Evolutionary conservation across 2,888 invertebrate species (phyloP).

Genomic region (Gymnoscelis rufifasciata): DNA sequence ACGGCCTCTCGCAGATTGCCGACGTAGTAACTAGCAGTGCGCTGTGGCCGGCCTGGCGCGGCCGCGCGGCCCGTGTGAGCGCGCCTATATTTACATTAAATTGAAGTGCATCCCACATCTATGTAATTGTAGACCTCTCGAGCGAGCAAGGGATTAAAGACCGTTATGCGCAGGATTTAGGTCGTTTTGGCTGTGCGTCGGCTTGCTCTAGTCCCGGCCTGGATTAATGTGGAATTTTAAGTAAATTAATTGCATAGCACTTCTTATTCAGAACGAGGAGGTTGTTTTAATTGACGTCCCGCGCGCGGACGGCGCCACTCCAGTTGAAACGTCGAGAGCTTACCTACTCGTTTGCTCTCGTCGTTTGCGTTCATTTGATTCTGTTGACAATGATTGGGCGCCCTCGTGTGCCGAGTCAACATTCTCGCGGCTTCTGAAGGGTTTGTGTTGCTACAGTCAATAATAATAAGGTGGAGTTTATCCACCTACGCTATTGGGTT

Average conservation of each 20-base stretch:
- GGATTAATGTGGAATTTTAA: constrained; percentile 54
- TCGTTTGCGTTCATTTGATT: background rate
- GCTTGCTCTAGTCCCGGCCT: constrained; percentile 18
- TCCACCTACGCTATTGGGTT: too few species aligned
- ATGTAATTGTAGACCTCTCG: constrained; percentile 9
- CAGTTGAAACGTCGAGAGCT: background rate
- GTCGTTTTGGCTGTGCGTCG: constrained; percentile 3
- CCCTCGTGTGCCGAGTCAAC: too few species aligned
- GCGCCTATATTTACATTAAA: constrained; percentile 20
- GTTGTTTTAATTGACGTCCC: constrained; percentile 46
- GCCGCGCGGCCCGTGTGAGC: too few species aligned
- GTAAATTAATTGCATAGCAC: constrained; percentile 47
- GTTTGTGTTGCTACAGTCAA: too few species aligned
- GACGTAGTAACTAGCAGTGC: too few species aligned
- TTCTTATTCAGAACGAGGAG: constrained; percentile 38
- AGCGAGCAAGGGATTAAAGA: constrained; percentile 10
- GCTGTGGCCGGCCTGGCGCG: too few species aligned
- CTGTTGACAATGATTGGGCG: too few species aligned
- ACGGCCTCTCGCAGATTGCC: too few species aligned
- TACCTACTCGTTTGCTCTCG: background rate
- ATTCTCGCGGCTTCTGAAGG: too few species aligned
- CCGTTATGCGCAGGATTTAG: constrained; percentile 7
- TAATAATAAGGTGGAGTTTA: too few species aligned
- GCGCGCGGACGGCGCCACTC: constrained; percentile 12
- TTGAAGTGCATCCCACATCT: constrained; percentile 28